These are phyloP conservation scores for Melanotaenia boesemani DNA, from an alignment of 2,797 vertebrate species.

Conservation along the genomic window DNA sequence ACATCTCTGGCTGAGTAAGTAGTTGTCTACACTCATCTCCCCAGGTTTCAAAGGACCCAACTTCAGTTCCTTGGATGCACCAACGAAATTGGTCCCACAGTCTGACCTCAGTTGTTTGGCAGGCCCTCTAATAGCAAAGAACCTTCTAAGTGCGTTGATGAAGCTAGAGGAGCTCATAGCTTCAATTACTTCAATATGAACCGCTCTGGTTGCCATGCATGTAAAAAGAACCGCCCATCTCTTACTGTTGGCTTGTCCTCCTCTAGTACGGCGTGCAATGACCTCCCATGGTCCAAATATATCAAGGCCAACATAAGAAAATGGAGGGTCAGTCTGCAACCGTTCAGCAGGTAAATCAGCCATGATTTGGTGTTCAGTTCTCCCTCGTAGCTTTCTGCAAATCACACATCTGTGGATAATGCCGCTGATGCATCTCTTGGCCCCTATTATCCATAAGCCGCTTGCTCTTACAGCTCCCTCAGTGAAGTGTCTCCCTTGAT, in stretches of 20 bases:
- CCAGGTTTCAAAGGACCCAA: neutral
- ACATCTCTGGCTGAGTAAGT: neutral
- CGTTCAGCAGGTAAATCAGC: slow-evolving; percentile 2
- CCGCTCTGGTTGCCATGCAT: slow-evolving; percentile 25
- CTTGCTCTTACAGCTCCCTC: too few species aligned
- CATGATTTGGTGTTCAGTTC: slow-evolving; percentile 11
- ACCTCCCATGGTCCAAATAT: slow-evolving; percentile 34
- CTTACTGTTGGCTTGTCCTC: slow-evolving; percentile 30
- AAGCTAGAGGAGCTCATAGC: slow-evolving; percentile 18
- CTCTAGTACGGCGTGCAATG: neutral
- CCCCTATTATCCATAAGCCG: slow-evolving; percentile 12
- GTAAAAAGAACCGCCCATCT: slow-evolving; percentile 38
- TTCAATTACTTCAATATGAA: slow-evolving; percentile 29
- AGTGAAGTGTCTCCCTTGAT: too few species aligned
- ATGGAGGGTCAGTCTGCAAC: slow-evolving; percentile 6
- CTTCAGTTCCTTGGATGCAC: slow-evolving; percentile 21
- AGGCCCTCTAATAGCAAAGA: slow-evolving; percentile 24
- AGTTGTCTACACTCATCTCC: neutral
- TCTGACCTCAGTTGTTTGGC: slow-evolving; percentile 20
- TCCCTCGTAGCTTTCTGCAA: slow-evolving; percentile 4
- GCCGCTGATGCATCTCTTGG: slow-evolving; percentile 4
- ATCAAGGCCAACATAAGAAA: slow-evolving; percentile 30
- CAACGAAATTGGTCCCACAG: slow-evolving; percentile 30
- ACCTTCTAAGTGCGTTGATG: slow-evolving; percentile 30
- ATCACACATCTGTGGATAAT: slow-evolving; percentile 6